Evolutionary conservation across 2,888 invertebrate species (phyloP).

Genomic region (Callinectes sapidus): DNA sequence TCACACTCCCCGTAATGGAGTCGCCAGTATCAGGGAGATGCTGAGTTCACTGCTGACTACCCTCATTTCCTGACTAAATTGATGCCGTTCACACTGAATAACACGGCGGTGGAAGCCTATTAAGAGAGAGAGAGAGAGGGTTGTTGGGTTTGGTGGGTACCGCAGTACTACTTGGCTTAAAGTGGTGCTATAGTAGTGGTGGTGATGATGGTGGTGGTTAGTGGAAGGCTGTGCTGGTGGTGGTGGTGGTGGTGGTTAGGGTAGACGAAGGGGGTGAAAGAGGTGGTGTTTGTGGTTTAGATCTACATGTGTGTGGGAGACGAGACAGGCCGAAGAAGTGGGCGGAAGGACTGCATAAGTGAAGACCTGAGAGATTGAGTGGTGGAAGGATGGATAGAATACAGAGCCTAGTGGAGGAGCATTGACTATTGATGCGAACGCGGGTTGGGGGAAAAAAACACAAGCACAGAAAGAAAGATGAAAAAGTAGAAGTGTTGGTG

Average conservation of each 20-base stretch:
- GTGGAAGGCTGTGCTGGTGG: neutral
- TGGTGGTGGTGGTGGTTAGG: neutral
- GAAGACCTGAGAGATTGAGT: too few species aligned
- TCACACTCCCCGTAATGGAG: neutral
- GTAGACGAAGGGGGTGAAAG: neutral
- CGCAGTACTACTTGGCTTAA: neutral
- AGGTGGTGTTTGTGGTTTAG: neutral
- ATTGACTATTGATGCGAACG: too few species aligned
- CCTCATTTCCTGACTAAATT: neutral
- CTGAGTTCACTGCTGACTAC: conserved; percentile 15
- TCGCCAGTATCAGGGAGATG: neutral
- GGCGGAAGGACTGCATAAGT: too few species aligned
- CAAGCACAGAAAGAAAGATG: too few species aligned
- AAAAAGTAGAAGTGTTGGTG: too few species aligned
- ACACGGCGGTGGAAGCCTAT: conserved; percentile 17
- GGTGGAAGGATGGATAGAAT: too few species aligned
- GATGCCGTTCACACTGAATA: neutral
- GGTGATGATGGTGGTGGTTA: neutral
- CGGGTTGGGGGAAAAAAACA: too few species aligned
- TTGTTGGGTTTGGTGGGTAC: neutral
- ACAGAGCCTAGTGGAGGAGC: too few species aligned
- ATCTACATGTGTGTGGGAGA: neutral
- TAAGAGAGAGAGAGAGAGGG: neutral
- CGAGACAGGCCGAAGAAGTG: too few species aligned
- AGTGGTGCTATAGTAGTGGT: neutral